phyloP scores from a whole-genome alignment of 2,113 vertebrate genomes.

The Chauna torquata region DNA sequence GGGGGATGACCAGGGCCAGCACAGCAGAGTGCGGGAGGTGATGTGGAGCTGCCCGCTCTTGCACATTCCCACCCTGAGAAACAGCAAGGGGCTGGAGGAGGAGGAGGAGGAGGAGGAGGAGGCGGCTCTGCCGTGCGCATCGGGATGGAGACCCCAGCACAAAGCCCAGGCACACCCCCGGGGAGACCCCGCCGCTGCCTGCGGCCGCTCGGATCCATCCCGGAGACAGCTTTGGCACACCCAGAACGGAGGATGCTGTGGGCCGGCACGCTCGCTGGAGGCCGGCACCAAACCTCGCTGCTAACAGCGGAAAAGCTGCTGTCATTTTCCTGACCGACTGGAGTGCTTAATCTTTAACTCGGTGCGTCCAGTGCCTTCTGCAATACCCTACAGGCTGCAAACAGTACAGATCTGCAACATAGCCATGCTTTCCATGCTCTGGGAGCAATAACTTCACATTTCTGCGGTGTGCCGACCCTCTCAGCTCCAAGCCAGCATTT shows the following conservation, averaged over 20 bases:
- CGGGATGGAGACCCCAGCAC: neutral
- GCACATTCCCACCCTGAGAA: neutral
- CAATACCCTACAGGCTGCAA: neutral
- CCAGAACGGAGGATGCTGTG: neutral
- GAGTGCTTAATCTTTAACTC: slow-evolving; percentile 1
- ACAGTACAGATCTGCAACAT: neutral
- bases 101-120: neutral
- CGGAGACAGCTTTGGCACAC: neutral
- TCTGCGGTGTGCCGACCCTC: neutral
- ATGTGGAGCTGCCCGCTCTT: neutral
- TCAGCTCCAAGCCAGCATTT: neutral
- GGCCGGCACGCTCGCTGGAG: no score
- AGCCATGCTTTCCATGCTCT: neutral
- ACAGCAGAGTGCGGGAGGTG: neutral
- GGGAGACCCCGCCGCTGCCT: accelerated
- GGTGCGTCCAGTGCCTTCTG: neutral
- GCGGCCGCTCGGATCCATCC: accelerated
- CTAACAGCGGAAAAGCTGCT: neutral
- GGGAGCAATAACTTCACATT: neutral
- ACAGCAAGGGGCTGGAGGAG: neutral
- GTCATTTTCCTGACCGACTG: neutral
- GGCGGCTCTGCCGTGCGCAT: neutral
- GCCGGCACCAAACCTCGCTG: neutral
- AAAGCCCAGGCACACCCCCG: accelerated
- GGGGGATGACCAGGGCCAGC: neutral